phyloP scores from a whole-genome alignment of 1,140 invertebrate genomes.

The Drosophila malerkotliana region DNA sequence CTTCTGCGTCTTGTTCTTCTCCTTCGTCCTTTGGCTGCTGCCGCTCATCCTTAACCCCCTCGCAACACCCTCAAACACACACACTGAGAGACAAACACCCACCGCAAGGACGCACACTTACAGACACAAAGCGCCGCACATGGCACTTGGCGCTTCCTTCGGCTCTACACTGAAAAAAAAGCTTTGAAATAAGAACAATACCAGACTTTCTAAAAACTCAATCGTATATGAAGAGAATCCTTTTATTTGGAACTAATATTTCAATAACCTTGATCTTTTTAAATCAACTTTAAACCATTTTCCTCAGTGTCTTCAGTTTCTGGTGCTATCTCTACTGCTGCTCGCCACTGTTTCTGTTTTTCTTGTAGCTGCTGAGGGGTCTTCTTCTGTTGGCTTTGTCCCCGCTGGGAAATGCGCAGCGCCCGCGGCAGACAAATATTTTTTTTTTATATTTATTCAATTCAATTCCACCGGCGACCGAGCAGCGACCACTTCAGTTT shows the following conservation, averaged over 20 bases:
- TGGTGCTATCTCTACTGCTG: conserved; percentile 15
- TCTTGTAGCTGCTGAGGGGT: conserved; percentile 51
- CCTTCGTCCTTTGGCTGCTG: conserved; percentile 14
- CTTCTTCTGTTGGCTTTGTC: conserved; percentile 49
- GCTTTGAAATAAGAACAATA: not conserved
- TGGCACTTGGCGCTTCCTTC: conserved; percentile 72
- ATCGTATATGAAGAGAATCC: no score
- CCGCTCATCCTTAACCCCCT: conserved; percentile 13
- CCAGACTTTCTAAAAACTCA: no score
- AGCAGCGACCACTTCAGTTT: conserved; percentile 22
- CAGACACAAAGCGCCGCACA: conserved; percentile 66
- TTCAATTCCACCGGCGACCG: conserved; percentile 43
- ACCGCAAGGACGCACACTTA: conserved; percentile 42
- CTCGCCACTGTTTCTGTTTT: conserved; percentile 16
- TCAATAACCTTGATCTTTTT: no score
- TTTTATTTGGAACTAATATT: no score
- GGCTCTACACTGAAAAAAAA: conserved; percentile 19
- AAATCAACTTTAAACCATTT: not conserved
- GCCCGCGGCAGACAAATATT: conserved; percentile 68
- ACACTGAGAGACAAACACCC: conserved; percentile 7
- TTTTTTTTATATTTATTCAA: conserved; percentile 55
- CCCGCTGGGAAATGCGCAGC: conserved; percentile 74
- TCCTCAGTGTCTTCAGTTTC: conserved; percentile 14
- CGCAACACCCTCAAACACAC: not conserved
- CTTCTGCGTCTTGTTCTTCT: not conserved